Evolutionary conservation across 2,797 vertebrate species (phyloP).

Genomic region (Darevskia nairensis): DNA sequence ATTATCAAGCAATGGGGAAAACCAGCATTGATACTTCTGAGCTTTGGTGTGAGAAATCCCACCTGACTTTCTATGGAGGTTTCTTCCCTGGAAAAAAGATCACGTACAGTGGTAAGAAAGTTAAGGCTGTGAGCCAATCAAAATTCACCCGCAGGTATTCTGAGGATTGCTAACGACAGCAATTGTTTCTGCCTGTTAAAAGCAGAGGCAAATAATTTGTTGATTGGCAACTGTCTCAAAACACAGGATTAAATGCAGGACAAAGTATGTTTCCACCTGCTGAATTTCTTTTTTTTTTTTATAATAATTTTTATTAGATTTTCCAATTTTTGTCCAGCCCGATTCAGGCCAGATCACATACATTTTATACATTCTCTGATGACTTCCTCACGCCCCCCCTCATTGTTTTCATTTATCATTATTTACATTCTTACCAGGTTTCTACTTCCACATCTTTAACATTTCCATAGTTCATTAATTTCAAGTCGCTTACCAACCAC

Average conservation of each 20-base stretch:
- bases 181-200: not conserved
- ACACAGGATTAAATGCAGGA: not conserved
- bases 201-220: not conserved
- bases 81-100: slow-evolving; percentile 65
- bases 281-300: no score
- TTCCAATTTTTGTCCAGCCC: no score
- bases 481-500: no score
- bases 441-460: no score
- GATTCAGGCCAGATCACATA: no score
- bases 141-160: not conserved
- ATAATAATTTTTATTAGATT: no score
- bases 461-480: no score
- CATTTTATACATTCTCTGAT: no score
- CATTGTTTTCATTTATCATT: no score
- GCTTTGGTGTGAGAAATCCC: slow-evolving; percentile 68
- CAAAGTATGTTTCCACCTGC: not conserved
- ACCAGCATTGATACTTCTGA: slow-evolving; percentile 62
- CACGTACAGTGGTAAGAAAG: slow-evolving; percentile 57
- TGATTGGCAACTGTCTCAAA: not conserved
- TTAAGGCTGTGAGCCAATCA: not conserved
- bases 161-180: not conserved
- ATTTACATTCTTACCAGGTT: no score
- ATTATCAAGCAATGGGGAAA: slow-evolving; percentile 33
- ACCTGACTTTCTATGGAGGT: slow-evolving; percentile 65
- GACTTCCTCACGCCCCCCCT: no score